These are phyloP conservation scores for Chrysotoxum bicinctum DNA, from an alignment of 2,888 invertebrate genomes.

Conservation along the genomic window DNA sequence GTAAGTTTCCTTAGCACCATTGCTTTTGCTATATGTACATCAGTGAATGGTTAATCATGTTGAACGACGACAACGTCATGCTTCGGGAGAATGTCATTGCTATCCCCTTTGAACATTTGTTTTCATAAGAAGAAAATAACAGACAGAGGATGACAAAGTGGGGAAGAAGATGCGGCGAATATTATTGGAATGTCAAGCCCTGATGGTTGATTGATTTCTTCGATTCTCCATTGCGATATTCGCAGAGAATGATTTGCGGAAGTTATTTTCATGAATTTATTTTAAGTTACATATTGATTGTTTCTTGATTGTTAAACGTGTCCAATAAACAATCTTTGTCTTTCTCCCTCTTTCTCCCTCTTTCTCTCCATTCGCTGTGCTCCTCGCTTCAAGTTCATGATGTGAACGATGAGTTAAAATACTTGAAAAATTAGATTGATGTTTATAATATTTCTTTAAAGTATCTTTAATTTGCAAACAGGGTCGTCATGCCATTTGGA, in stretches of 20 bases:
- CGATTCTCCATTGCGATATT: slow-evolving; percentile 5
- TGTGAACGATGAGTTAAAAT: slow-evolving; percentile 2
- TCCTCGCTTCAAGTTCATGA: slow-evolving; percentile 7
- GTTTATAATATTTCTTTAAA: slow-evolving; percentile 38
- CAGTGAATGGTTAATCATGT: slow-evolving; percentile 59
- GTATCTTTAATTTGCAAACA: slow-evolving; percentile 50
- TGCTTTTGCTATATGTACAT: neutral
- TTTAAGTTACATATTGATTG: slow-evolving; percentile 43
- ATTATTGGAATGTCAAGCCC: slow-evolving; percentile 59
- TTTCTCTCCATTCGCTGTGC: neutral
- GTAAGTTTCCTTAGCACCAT: neutral
- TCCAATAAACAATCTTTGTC: neutral
- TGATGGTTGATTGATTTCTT: slow-evolving; percentile 54
- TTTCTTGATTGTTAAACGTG: slow-evolving; percentile 1
- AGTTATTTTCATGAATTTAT: slow-evolving; percentile 6
- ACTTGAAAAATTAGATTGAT: slow-evolving; percentile 51
- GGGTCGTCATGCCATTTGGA: slow-evolving; percentile 39
- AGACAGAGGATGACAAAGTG: slow-evolving; percentile 16
- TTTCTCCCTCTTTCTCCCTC: neutral
- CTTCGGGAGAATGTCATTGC: slow-evolving; percentile 57
- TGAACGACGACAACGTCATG: slow-evolving; percentile 61
- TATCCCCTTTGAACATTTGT: slow-evolving; percentile 26
- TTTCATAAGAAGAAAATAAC: neutral
- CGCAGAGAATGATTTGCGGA: slow-evolving; percentile 24
- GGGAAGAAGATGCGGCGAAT: neutral